Conservation (phyloP, 2,888 invertebrate genomes). For the Carcina quercana region DNA sequence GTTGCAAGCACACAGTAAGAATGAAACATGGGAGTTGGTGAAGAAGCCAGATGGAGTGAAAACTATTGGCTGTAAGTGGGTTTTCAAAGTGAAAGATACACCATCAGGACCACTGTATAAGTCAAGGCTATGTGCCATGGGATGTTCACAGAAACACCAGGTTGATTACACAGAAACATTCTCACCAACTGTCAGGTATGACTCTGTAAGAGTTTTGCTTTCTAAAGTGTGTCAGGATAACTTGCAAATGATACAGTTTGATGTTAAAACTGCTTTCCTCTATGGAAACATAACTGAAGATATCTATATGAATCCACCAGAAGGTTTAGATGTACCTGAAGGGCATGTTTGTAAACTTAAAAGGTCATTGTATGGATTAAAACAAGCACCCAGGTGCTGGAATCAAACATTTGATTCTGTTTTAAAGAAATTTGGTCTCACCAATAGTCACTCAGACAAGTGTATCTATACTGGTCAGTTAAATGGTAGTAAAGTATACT, state of each 20-base stretch:
- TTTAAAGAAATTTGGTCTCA: not conserved
- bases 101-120: constrained; percentile 6
- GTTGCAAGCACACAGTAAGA: constrained; percentile 2
- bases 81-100: constrained; percentile 7
- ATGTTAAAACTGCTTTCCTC: constrained; percentile 19
- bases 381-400: constrained; percentile 1
- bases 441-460: not conserved
- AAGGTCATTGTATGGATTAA: not conserved
- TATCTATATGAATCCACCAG: constrained; percentile 14
- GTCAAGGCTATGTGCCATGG: constrained; percentile 10
- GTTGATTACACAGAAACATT: constrained; percentile 11
- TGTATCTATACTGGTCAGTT: not conserved
- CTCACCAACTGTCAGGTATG: constrained; percentile 12
- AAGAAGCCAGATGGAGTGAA: constrained; percentile 3
- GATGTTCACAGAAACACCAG: constrained; percentile 5
- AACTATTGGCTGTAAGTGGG: constrained; percentile 7
- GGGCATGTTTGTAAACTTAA: not conserved
- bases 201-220: constrained; percentile 8
- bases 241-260: constrained; percentile 11
- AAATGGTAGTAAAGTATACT: not conserved
- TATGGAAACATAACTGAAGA: constrained; percentile 17
- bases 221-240: constrained; percentile 4
- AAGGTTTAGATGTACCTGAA: constrained; percentile 4
- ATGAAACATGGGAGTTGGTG: constrained; percentile 6
- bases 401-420: not conserved